Base-by-base conservation (phyloP, 2,797 vertebrate species). In the Acanthurus leucopareius region DNA sequence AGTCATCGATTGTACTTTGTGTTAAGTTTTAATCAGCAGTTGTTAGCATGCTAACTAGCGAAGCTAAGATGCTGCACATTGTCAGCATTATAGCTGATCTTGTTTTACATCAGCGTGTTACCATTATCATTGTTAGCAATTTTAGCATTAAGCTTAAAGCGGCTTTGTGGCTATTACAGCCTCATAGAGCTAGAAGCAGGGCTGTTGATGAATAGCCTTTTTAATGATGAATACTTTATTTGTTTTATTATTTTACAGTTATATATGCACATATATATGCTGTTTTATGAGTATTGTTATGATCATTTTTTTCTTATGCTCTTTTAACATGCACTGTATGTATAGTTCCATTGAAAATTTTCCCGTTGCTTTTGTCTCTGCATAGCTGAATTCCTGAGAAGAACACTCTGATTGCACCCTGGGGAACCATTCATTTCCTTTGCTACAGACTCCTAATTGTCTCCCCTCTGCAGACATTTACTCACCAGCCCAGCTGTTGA, bases 401-500 rank as follows among this genome's bases (percentile, higher is more conserved):
- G 52, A 16, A 59, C 54, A 74, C 52, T 28, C 58, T 56, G 56
- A 7, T 56, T 64, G 66, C 32, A 57, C 45, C 1, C 3, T 28
- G n/a, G 49, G 64, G 16, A 70, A 48, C 14, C 76, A 72, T 45
- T 69, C 76, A 85, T 80, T 80, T 79, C 16, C 53, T 47, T 53
- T 66, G 51, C 59, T 51, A 4, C 25, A 57, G 42, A 59, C 75
- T 79, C 72, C 42, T 28, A 62, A 19, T 69, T 40, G 51, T 44
- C 19, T 57, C 70, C 40, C 11, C 25, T 59, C 59, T 52, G 22
- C 13, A 67, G 51, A 69, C 69, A 60, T 25, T 80, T 75, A 59
- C 66, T 80, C 67, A 54, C 68, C 54, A 67, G 72, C 60, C 8
- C 62, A 76, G 73, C 80, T 75, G 80, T 48, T 62, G 74, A 74